Conservation (phyloP, 92 coral and sea anemone genomes). For the Metridium senile region DNA sequence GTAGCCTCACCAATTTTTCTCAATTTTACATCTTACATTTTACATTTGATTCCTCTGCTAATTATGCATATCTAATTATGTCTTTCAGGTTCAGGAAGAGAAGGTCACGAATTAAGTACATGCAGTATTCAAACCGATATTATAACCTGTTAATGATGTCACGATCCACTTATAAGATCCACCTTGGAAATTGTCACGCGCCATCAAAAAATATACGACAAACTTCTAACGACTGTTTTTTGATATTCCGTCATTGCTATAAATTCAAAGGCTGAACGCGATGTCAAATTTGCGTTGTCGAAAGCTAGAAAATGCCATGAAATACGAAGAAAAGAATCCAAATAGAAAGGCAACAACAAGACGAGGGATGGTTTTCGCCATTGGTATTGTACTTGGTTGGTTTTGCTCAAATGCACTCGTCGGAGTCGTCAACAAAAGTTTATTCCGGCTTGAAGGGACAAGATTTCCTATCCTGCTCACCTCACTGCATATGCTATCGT, state of each 20-base stretch:
- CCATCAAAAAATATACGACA: neutral
- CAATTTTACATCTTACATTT: too few relatives aligned
- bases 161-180: neutral
- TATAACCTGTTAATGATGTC: conserved; percentile 22
- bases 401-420: conserved; percentile 33
- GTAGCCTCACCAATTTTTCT: too few relatives aligned
- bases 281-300: neutral
- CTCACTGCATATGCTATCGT: conserved; percentile 35
- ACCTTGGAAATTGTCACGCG: too few relatives aligned
- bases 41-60: too few relatives aligned
- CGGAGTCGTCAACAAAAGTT: conserved; percentile 37
- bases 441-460: conserved; percentile 32
- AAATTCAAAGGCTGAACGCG: neutral
- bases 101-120: too few relatives aligned
- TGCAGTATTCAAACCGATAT: neutral
- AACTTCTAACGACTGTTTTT: neutral
- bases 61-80: too few relatives aligned
- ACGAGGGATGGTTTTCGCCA: conserved; percentile 1
- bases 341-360: neutral
- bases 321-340: neutral
- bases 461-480: conserved; percentile 38
- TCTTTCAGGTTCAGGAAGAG: too few relatives aligned
- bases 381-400: conserved; percentile 30
- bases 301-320: neutral
- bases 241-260: neutral